Percentiles rank a stretch among this genome's conserved stretches.
Evolutionary conservation across 2,888 invertebrate genomes (phyloP).

Genomic region (Mesorhabditis sp.): DNA sequence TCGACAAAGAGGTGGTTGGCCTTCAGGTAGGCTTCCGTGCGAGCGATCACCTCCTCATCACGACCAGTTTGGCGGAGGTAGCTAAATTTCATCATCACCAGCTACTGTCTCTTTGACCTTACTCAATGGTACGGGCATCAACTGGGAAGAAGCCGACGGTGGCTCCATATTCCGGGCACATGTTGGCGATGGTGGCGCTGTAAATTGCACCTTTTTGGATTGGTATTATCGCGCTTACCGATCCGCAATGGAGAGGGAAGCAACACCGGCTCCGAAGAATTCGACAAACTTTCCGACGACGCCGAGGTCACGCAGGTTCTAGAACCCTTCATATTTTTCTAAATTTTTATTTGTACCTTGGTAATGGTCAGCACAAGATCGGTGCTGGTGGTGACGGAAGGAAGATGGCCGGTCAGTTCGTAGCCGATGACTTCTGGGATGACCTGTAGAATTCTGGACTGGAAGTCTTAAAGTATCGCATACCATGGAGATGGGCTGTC

Average conservation of each 20-base stretch:
- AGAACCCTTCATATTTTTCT: conserved; percentile 36
- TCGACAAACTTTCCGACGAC: conserved; percentile 98
- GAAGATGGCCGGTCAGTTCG: conserved; percentile 76
- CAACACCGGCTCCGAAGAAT: conserved; percentile 91
- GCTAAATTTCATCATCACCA: conserved; percentile 14
- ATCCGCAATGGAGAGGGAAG: conserved; percentile 87
- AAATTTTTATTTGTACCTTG: conserved; percentile 66
- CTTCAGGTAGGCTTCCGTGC: conserved; percentile 72
- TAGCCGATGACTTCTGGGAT: conserved; percentile 93
- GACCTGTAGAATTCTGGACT: conserved; percentile 59
- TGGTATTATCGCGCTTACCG: conserved; percentile 60
- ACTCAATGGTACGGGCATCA: conserved; percentile 48
- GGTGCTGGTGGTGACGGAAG: conserved; percentile 83
- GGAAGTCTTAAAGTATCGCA: not conserved
- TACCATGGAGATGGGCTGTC: conserved; percentile 89
- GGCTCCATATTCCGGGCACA: conserved; percentile 97
- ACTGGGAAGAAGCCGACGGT: conserved; percentile 65
- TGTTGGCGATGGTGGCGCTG: conserved; percentile 88
- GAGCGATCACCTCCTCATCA: conserved; percentile 31
- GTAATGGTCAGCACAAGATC: conserved; percentile 95
- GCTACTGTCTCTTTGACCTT: conserved; percentile 6
- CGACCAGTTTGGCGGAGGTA: conserved; percentile 52
- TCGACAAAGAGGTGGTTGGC: conserved; percentile 79
- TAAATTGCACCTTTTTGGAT: not conserved
- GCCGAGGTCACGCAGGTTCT: conserved; percentile 84